Evolutionary conservation across 2,888 invertebrate species (phyloP), one percentile per base, ranked within the genome.

Genomic region (Phlogophora meticulosa): DNA sequence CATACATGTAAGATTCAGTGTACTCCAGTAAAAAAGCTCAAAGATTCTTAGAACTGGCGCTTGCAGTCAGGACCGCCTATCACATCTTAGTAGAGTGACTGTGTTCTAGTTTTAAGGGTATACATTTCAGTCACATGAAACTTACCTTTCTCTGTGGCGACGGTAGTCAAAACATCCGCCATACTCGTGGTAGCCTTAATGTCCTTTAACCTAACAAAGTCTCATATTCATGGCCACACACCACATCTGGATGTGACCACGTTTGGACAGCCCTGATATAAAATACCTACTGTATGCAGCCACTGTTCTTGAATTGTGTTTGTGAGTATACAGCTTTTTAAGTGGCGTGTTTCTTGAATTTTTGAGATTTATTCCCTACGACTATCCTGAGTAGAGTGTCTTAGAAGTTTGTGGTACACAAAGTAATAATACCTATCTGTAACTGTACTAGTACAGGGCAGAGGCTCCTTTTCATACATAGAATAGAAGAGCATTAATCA

Each of bases 331-430:
- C 22, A 72, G 72, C 55, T 66, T 43, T 61, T 43, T 51, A 77
- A 77, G 64, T 66, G 79, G 68, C 51, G 20, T 53, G 43, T 78
- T 78, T 32, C 66, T 55, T 55, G 74, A 28, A 67, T 62, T 53
- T 57, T 36, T 40, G 38, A 65, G 64, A 74, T 72, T 49, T 45
- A 52, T 52, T 49, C 40, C 20, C 46, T 20, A 46, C 46, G 34
- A 38, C 46, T 13, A 3, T 24, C 36, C 0, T 42, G 36, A 75
- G 40, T 3, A n/a, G 51, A 71, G 51, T 42, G 75, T 13, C 28
- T 13, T n/a, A 28, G 20, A n/a, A 13, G 20, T 4, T 20, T 28
- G 28, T 17, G n/a, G 11, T 11, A 2, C 0, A 34, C 38, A 11
- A n/a, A n/a, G n/a, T n/a, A n/a, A n/a, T n/a, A n/a, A n/a, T n/a